Evolutionary conservation across 2,888 invertebrate species (phyloP), one percentile per base, ranked within the genome.

Genomic region (Limnephilus rhombicus): DNA sequence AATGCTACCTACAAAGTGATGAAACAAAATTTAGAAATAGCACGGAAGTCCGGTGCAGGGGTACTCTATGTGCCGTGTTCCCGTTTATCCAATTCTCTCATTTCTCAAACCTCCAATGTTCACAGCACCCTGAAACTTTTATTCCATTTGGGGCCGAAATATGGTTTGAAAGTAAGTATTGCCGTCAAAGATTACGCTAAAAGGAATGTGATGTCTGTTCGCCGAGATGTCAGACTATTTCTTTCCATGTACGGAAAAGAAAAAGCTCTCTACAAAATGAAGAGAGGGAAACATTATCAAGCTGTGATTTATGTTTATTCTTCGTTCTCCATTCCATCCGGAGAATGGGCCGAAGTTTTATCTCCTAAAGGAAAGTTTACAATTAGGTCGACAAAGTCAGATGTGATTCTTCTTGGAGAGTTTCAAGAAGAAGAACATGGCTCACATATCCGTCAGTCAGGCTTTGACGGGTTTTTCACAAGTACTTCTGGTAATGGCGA

Each of bases 281-380:
- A 95, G 92, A 95, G 94, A 92, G 94, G 94, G 0, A 93, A 94
- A 13, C 92, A 94, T 24, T 81, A 92, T 9, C 83, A 53, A 34
- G 97, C 97, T 13, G 95, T 97, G 5, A 96, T 96, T 94, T 97
- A 97, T 94, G 95, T 97, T 53, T 97, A 97, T 94, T 97, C 97
- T 94, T 97, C 97, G 0, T 97, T 97, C 94, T 95, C 95, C 90
- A 96, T 96, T 29, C 95, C 96, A 12, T 94, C 95, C 0, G 94
- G 94, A 12, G 96, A 96, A 2, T 97, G 97, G 97, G 95, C 95
- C 94, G 95, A 96, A 94, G 92, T 96, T 37, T 94, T 96, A 92
- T 95, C 95, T 92, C 94, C 94, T 1, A 94, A 95, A 45, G 96
- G 96, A 83, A 95, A 95, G 92, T 94, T 95, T 11, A 96, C 96